Evolutionary conservation across 2,797 vertebrate genomes (phyloP), one percentile per base, ranked within the genome.

Genomic region (Phoxinus dragarum): DNA sequence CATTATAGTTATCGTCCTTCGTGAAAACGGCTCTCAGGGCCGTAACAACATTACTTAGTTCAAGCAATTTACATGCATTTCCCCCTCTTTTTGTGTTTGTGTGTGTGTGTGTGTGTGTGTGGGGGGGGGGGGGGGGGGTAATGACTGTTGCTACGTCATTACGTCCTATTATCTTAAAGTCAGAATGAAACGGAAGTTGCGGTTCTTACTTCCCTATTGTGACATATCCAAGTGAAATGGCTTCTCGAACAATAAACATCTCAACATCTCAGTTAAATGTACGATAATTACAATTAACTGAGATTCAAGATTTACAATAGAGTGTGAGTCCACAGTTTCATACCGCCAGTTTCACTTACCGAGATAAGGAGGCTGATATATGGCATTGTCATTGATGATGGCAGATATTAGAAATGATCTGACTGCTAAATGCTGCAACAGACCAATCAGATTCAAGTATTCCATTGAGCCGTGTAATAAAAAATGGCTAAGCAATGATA

Each of bases 401-500:
- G 12, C 1, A 3, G 34, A 75, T 12, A 38, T 54, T 56, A 38
- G 10, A 36, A 76, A 76, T 23, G 12, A 76, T 76, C 49, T 56
- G 34, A 38, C 74, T 36, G 54, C 49, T 61, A n/a, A 40, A 61
- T 56, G 52, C 34, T n/a, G 19, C 1, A 1, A 76, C 52, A 59
- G 38, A 38, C 54, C 21, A 77, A 78, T 42, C 38, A 61, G 23
- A 78, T 42, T 59, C 14, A 61, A 78, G 38, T 42, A 61, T 31
- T 78, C 38, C 56, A 64, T 16, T 31, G 76, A 78, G 56, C 38
- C 9, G n/a, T 44, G n/a, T n/a, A 36, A 68, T 68, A 49, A 52
- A 40, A 44, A 78, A 69, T 42, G 17, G 38, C 19, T 79, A 79
- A 72, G 67, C 11, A 79, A 79, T 52, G 17, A 31, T 59, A 42